phyloP scores from a whole-genome alignment of 2,888 invertebrate genomes.

The Diploptera punctata region DNA sequence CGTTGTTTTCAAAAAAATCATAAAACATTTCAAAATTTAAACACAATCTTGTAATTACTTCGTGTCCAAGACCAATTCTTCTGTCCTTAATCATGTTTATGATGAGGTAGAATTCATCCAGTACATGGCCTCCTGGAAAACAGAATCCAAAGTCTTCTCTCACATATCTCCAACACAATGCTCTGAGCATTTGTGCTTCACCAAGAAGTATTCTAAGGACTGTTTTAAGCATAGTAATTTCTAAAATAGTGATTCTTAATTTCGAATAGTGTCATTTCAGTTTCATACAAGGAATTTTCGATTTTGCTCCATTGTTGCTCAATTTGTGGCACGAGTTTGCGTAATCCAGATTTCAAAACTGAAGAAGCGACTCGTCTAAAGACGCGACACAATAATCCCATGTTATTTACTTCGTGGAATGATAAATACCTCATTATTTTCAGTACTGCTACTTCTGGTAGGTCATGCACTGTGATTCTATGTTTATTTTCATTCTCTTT shows the following conservation, averaged over 20 bases:
- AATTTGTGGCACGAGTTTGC: neutral
- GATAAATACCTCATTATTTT: neutral
- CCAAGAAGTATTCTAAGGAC: conserved; percentile 25
- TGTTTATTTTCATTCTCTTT: no score
- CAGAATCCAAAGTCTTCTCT: conserved; percentile 19
- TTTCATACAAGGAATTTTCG: neutral
- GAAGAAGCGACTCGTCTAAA: conserved; percentile 9
- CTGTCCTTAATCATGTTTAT: neutral
- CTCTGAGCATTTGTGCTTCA: conserved; percentile 20
- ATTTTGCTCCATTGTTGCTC: conserved; percentile 16
- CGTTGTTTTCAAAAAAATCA: conserved; percentile 22
- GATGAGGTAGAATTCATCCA: conserved; percentile 28
- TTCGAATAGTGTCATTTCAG: neutral
- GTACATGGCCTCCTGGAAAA: conserved; percentile 31
- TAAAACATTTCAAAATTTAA: conserved; percentile 8
- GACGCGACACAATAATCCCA: conserved; percentile 23
- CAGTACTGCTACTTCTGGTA: neutral
- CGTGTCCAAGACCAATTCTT: neutral
- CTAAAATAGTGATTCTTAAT: conserved; percentile 13
- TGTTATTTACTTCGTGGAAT: neutral
- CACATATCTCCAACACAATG: conserved; percentile 29
- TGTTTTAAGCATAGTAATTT: conserved; percentile 9
- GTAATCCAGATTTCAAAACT: neutral
- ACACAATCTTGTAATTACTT: conserved; percentile 23
- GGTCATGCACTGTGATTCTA: neutral